Evolutionary conservation across 2,888 invertebrate species (phyloP).

Genomic region (Trissoscelio sp.): DNA sequence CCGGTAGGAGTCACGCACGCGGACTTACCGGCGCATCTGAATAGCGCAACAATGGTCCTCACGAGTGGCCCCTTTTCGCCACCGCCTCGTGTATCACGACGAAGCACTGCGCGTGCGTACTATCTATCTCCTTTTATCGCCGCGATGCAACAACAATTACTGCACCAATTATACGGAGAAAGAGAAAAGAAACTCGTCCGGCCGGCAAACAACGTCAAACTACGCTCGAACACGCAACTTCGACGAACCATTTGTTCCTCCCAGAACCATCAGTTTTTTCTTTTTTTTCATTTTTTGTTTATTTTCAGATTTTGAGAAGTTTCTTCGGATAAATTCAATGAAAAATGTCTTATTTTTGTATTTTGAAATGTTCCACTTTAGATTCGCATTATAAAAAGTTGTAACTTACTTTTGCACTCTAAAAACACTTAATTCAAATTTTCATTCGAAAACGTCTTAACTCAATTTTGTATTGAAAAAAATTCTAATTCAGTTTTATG

Average conservation of each 20-base stretch:
- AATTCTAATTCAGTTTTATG: too few relatives aligned
- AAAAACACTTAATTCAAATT: too few relatives aligned
- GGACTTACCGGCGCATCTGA: slow-evolving; percentile 20
- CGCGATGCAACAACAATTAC: slow-evolving; percentile 37
- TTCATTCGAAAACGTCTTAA: too few relatives aligned
- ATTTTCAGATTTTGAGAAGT: too few relatives aligned
- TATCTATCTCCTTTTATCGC: slow-evolving; percentile 15
- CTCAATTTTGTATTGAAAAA: too few relatives aligned
- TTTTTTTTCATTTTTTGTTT: neutral
- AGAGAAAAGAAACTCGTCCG: slow-evolving; percentile 37
- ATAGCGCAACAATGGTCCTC: slow-evolving; percentile 23
- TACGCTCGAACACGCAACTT: slow-evolving; percentile 29
- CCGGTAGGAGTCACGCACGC: slow-evolving; percentile 48
- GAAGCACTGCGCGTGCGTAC: slow-evolving; percentile 35
- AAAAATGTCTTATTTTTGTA: too few relatives aligned
- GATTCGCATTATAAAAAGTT: too few relatives aligned
- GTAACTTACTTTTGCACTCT: too few relatives aligned
- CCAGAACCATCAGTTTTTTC: neutral
- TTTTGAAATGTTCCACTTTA: too few relatives aligned
- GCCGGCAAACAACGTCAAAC: slow-evolving; percentile 28
- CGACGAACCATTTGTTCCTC: slow-evolving; percentile 17
- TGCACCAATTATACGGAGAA: slow-evolving; percentile 19
- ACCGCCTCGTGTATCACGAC: slow-evolving; percentile 25
- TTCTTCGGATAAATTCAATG: too few relatives aligned
- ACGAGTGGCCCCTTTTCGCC: slow-evolving; percentile 22